These are phyloP conservation scores for Epinotia ramella DNA, from an alignment of 2,888 invertebrate species.

Conservation along the genomic window DNA sequence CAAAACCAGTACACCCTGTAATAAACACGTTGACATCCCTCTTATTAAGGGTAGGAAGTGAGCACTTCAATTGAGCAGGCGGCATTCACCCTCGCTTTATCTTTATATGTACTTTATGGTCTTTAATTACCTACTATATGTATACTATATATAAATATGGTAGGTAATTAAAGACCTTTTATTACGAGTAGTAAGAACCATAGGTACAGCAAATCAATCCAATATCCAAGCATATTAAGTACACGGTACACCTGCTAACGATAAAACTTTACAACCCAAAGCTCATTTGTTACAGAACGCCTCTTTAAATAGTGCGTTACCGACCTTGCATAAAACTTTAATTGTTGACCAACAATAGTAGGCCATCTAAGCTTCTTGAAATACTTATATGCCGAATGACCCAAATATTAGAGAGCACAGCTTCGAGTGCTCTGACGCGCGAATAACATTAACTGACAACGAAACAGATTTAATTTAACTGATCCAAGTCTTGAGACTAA, in stretches of 20 bases:
- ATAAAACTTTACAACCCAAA: conserved; percentile 13
- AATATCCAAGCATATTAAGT: not conserved
- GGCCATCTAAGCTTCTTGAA: conserved; percentile 56
- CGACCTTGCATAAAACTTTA: conserved; percentile 63
- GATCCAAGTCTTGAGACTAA: conserved; percentile 17
- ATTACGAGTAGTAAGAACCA: not conserved
- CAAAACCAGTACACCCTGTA: not conserved
- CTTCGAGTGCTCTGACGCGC: conserved; percentile 42
- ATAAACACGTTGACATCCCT: conserved; percentile 13
- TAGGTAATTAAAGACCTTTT: not conserved
- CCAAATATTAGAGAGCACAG: conserved; percentile 34
- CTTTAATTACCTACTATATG: conserved; percentile 1
- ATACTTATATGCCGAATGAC: conserved; percentile 28
- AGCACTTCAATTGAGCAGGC: not conserved
- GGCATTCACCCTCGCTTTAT: conserved; percentile 2
- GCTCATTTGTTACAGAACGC: conserved; percentile 16
- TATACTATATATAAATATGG: too few relatives aligned
- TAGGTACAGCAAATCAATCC: not conserved
- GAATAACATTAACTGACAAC: conserved; percentile 36
- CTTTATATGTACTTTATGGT: not conserved
- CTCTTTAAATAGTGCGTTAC: conserved; percentile 55
- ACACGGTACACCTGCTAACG: not conserved
- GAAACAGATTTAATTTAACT: conserved; percentile 36
- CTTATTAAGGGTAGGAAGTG: conserved; percentile 2
- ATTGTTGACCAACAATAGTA: conserved; percentile 69